Conservation (phyloP, 2,113 vertebrate genomes). For the Xiphophorus maculatus region DNA sequence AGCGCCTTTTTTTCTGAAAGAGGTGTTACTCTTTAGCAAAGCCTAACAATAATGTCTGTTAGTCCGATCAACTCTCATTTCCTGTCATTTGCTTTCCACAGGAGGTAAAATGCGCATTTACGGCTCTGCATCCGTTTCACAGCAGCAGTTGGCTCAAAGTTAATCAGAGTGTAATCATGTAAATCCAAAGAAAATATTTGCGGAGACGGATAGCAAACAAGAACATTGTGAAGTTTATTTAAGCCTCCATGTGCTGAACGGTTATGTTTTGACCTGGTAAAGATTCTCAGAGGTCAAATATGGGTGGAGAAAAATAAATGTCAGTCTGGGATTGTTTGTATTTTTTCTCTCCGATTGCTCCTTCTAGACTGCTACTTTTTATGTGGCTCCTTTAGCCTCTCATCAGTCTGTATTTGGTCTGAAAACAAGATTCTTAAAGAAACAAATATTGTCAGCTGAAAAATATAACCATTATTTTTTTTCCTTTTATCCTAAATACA, state of each 20-base stretch:
- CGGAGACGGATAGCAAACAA: slow-evolving; percentile 57
- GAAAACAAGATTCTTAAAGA: slow-evolving; percentile 28
- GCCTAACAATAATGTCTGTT: slow-evolving; percentile 10
- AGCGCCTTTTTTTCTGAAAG: slow-evolving; percentile 4
- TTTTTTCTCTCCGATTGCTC: background rate
- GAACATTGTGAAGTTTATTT: slow-evolving; percentile 50
- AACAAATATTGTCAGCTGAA: slow-evolving; percentile 6
- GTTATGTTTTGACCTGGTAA: slow-evolving; percentile 40
- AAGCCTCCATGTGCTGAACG: slow-evolving; percentile 35
- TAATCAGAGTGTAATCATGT: slow-evolving; percentile 66
- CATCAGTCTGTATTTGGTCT: slow-evolving; percentile 18
- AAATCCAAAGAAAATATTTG: slow-evolving; percentile 71
- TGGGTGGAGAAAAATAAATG: slow-evolving; percentile 15
- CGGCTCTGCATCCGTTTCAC: slow-evolving; percentile 53
- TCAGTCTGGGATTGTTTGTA: background rate
- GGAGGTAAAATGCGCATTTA: slow-evolving; percentile 59
- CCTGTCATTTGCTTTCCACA: slow-evolving; percentile 48
- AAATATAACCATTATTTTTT: slow-evolving; percentile 6
- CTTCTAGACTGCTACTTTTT: slow-evolving; percentile 1
- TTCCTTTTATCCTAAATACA: slow-evolving; percentile 15
- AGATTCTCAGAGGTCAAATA: slow-evolving; percentile 41
- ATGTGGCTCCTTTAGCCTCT: slow-evolving; percentile 6
- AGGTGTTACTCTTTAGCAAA: slow-evolving; percentile 20
- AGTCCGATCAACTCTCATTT: slow-evolving; percentile 22
- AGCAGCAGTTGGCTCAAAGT: slow-evolving; percentile 45